Percentiles rank a stretch among this genome's conserved stretches.
phyloP scores from a whole-genome alignment of 2,797 vertebrate species.

The Protosalanx chinensis region DNA sequence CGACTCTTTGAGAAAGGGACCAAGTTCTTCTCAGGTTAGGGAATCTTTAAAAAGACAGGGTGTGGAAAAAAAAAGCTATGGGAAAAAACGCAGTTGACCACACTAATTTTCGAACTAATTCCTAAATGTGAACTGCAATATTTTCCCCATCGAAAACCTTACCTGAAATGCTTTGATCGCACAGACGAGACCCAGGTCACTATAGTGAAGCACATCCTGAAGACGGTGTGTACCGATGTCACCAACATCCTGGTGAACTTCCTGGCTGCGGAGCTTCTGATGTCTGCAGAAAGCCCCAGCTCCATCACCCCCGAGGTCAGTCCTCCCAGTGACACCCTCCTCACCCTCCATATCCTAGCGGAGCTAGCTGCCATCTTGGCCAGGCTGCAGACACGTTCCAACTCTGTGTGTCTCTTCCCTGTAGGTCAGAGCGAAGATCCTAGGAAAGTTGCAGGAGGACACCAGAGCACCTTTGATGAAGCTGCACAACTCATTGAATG shows the following conservation, averaged over 20 bases:
- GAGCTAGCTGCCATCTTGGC: not conserved
- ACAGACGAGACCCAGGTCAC: constrained; percentile 87
- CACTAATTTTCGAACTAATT: not conserved
- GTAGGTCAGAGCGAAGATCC: constrained; percentile 88
- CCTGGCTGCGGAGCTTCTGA: constrained; percentile 88
- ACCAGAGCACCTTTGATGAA: constrained; percentile 83
- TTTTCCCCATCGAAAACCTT: not conserved
- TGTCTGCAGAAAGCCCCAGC: constrained; percentile 80
- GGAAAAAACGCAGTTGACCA: not conserved
- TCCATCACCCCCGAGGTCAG: constrained; percentile 84
- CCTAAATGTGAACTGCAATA: not conserved
- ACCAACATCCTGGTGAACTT: constrained; percentile 92
- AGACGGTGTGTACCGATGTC: constrained; percentile 86
- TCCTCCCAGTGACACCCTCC: too few relatives aligned
- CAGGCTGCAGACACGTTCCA: not conserved
- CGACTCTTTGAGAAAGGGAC: constrained; percentile 89
- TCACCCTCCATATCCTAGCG: not conserved
- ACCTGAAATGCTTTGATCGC: not conserved
- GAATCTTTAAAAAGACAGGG: not conserved
- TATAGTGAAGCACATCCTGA: constrained; percentile 86
- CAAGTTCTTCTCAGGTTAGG: constrained; percentile 85
- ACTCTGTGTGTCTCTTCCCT: constrained; percentile 25
- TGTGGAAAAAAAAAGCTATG: fast-evolving
- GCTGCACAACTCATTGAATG: constrained; percentile 85
- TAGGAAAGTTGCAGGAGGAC: constrained; percentile 87